These are phyloP conservation scores for Caloenas nicobarica DNA, from an alignment of 2,113 vertebrate species.

Conservation along the genomic window DNA sequence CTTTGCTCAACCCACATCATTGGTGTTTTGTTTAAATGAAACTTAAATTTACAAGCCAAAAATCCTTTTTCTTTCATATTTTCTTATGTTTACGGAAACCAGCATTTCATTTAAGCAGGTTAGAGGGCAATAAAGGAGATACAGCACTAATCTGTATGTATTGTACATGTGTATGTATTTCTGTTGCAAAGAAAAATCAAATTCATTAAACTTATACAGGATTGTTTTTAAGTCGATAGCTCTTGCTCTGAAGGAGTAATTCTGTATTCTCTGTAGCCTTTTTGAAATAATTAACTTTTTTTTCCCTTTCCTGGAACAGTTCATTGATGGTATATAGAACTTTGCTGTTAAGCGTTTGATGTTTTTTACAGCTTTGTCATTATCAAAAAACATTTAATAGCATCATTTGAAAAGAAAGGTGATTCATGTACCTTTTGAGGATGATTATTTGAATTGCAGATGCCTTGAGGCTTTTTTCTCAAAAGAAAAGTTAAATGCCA, in stretches of 20 bases:
- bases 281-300: neutral
- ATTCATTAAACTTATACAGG: neutral
- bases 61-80: neutral
- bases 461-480: neutral
- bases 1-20: neutral
- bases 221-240: neutral
- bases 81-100: neutral
- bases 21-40: neutral
- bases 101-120: neutral
- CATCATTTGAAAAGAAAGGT: neutral
- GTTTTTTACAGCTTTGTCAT: neutral
- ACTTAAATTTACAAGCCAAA: neutral
- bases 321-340: neutral
- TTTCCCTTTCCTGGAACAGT: neutral
- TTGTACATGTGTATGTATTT: rapidly evolving
- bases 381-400: neutral
- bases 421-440: neutral
- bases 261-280: neutral
- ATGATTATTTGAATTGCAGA: neutral
- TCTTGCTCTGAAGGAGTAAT: neutral
- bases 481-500: neutral
- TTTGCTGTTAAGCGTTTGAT: neutral
- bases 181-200: neutral
- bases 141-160: neutral
- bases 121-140: neutral